These are phyloP conservation scores for Apotomis capreana DNA, from an alignment of 2,888 invertebrate genomes.

Conservation along the genomic window DNA sequence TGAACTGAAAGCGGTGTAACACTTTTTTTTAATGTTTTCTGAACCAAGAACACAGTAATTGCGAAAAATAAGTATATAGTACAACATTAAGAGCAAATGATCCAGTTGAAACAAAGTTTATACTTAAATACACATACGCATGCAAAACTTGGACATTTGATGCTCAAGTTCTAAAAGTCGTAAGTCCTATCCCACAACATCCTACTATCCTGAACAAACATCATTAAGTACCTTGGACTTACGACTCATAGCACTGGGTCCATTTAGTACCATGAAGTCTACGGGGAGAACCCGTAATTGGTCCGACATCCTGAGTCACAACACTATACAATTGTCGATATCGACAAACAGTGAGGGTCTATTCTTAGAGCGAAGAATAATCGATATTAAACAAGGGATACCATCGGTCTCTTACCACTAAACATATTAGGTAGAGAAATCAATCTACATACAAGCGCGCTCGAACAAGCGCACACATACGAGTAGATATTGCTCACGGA, in stretches of 20 bases:
- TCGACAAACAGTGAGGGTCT: constrained; percentile 23
- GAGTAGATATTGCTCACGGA: too few relatives aligned
- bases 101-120: too few relatives aligned
- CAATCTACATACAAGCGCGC: too few relatives aligned
- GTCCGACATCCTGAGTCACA: constrained; percentile 62
- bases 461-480: too few relatives aligned
- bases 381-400: not conserved
- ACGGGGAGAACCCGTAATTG: constrained; percentile 56
- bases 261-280: constrained; percentile 44
- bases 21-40: too few relatives aligned
- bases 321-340: constrained; percentile 47
- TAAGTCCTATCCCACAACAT: constrained; percentile 10
- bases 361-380: constrained; percentile 13
- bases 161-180: constrained; percentile 16
- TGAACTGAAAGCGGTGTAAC: too few relatives aligned
- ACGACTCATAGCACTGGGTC: constrained; percentile 17
- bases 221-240: constrained; percentile 1
- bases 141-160: constrained; percentile 20
- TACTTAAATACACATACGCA: not conserved
- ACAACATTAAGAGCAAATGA: too few relatives aligned
- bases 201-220: not conserved
- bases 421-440: too few relatives aligned
- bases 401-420: too few relatives aligned
- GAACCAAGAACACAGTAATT: too few relatives aligned
- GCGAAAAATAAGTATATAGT: too few relatives aligned